Evolutionary conservation across 1,140 invertebrate genomes (phyloP).

Genomic region (Hyles euphorbiae): DNA sequence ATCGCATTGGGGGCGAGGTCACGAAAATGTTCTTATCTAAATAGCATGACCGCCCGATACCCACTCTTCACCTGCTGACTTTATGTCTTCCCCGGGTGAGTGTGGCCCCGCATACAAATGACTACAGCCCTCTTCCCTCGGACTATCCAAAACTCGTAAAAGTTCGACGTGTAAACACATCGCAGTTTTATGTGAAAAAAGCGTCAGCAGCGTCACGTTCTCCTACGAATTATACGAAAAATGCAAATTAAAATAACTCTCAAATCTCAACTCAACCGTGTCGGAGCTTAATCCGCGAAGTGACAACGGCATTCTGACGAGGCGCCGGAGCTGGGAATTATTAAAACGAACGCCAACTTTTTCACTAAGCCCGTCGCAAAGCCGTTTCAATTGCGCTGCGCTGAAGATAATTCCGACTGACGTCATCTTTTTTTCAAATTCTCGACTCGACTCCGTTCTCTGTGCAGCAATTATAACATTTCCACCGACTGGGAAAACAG

Average conservation of each 20-base stretch:
- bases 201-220: slow-evolving; percentile 19
- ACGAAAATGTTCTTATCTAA: slow-evolving; percentile 52
- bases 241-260: slow-evolving; percentile 74
- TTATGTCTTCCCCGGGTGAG: slow-evolving; percentile 54
- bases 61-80: slow-evolving; percentile 48
- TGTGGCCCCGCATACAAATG: slow-evolving; percentile 50
- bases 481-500: slow-evolving; percentile 72
- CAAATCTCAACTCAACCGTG: slow-evolving; percentile 73
- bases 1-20: slow-evolving; percentile 37
- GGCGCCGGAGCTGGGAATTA: slow-evolving; percentile 74
- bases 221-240: slow-evolving; percentile 57
- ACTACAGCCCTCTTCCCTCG: slow-evolving; percentile 30
- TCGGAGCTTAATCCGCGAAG: slow-evolving; percentile 73
- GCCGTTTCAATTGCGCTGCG: slow-evolving; percentile 74
- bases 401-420: slow-evolving; percentile 75
- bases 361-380: slow-evolving; percentile 74
- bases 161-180: slow-evolving; percentile 33
- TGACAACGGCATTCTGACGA: slow-evolving; percentile 75
- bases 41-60: slow-evolving; percentile 48
- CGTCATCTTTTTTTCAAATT: slow-evolving; percentile 74
- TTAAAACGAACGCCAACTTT: slow-evolving; percentile 76
- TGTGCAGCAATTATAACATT: slow-evolving; percentile 75
- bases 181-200: slow-evolving; percentile 21
- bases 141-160: slow-evolving; percentile 40
- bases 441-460: slow-evolving; percentile 68